phyloP scores from a whole-genome alignment of 2,797 vertebrate species.

The Urophycis tenuis region DNA sequence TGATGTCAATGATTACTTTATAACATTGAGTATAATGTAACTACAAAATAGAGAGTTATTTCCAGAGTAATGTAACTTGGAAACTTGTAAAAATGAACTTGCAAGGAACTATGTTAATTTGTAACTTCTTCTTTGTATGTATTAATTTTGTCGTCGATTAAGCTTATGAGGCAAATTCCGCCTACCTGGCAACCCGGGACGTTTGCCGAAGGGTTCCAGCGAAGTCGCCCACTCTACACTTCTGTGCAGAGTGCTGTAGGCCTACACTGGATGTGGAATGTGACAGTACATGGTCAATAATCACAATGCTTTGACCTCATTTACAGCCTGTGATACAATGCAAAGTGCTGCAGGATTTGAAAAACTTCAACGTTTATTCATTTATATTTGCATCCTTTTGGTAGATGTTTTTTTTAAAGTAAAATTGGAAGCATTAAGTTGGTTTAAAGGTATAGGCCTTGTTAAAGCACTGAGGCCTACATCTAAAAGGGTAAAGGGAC shows the following conservation, averaged over 20 bases:
- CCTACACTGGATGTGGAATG: background rate
- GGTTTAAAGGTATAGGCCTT: too few species aligned
- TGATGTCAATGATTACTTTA: too few species aligned
- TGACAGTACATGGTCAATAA: background rate
- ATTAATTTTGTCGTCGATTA: background rate
- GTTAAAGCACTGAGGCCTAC: too few species aligned
- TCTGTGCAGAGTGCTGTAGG: background rate
- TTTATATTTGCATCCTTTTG: background rate
- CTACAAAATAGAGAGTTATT: background rate
- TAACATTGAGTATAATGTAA: background rate
- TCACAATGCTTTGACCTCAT: background rate
- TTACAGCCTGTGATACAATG: background rate
- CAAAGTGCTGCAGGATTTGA: background rate
- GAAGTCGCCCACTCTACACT: background rate
- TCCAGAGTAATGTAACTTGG: background rate
- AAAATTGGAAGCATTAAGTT: background rate
- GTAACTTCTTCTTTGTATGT: too few species aligned
- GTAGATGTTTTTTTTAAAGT: background rate
- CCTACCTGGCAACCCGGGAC: background rate
- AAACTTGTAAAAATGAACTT: too few species aligned
- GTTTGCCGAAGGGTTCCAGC: background rate
- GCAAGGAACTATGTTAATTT: background rate
- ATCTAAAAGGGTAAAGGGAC: too few species aligned
- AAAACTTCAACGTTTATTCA: background rate
- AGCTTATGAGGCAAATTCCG: background rate